Evolutionary conservation across 2,888 invertebrate species (phyloP).

Genomic region (Drosophila diplacantha): DNA sequence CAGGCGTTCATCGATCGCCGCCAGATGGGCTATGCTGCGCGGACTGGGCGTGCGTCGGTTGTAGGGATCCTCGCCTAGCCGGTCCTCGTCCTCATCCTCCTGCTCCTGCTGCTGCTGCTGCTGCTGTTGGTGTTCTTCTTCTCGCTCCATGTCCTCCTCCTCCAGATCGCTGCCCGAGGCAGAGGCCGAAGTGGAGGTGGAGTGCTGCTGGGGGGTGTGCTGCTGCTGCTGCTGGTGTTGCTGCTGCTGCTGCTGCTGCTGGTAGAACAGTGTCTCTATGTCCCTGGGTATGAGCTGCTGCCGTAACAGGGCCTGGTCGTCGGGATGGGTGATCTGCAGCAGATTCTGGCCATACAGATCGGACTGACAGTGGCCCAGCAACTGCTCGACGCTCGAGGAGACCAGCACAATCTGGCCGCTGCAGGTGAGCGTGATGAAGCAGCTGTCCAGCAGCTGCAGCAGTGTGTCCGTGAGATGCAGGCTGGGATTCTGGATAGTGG

Average conservation of each 20-base stretch:
- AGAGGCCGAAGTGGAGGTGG: conserved; percentile 46
- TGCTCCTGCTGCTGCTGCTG: conserved; percentile 18
- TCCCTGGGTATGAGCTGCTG: conserved; percentile 81
- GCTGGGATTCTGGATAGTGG: conserved; percentile 15
- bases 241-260: conserved; percentile 39
- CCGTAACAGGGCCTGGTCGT: conserved; percentile 86
- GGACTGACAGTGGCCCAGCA: conserved; percentile 91
- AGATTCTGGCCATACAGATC: conserved; percentile 90
- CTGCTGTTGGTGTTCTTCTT: conserved; percentile 46
- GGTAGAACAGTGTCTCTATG: conserved; percentile 75
- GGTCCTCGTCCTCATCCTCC: conserved; percentile 1
- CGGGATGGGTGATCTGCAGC: conserved; percentile 87
- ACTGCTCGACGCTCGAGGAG: conserved; percentile 91
- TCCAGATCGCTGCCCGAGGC: conserved; percentile 34
- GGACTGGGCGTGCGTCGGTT: conserved; percentile 54
- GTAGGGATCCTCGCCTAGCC: conserved; percentile 7
- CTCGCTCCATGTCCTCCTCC: conserved; percentile 79
- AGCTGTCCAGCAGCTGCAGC: conserved; percentile 86
- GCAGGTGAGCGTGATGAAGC: conserved; percentile 88
- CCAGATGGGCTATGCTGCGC: conserved; percentile 57
- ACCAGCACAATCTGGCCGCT: conserved; percentile 91
- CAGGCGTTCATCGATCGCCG: conserved; percentile 74
- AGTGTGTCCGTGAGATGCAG: conserved; percentile 81
- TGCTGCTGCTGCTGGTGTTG: conserved; percentile 25
- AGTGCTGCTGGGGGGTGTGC: conserved; percentile 32